Evolutionary conservation across 2,888 invertebrate genomes (phyloP).

Genomic region (Lamproptera curius): DNA sequence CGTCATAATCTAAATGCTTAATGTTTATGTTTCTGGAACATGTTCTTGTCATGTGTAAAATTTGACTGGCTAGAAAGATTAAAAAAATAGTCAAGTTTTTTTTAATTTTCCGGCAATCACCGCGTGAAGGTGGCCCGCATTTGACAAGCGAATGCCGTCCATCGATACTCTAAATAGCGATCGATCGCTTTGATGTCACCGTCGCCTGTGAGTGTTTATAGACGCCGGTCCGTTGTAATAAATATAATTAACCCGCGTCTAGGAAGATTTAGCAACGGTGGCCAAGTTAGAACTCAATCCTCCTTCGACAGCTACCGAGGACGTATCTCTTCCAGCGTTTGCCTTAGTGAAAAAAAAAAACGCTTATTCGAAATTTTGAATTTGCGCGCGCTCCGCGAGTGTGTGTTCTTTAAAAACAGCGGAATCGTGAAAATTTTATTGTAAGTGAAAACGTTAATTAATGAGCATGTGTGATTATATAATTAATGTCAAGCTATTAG

Average conservation of each 20-base stretch:
- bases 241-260: slow-evolving; percentile 73
- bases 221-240: slow-evolving; percentile 65
- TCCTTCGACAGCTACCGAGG: slow-evolving; percentile 66
- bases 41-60: not conserved
- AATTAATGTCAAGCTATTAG: no score
- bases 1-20: slow-evolving; percentile 22
- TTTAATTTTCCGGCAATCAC: slow-evolving; percentile 23
- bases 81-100: not conserved
- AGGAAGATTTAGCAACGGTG: slow-evolving; percentile 53
- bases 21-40: not conserved
- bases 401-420: slow-evolving; percentile 42
- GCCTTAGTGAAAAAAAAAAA: slow-evolving; percentile 27
- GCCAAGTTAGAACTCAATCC: slow-evolving; percentile 67
- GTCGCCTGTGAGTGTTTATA: slow-evolving; percentile 63
- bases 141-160: slow-evolving; percentile 31
- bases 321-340: slow-evolving; percentile 55
- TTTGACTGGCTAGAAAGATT: not conserved
- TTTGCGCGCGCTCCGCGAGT: slow-evolving; percentile 46
- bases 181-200: slow-evolving; percentile 73
- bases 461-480: slow-evolving; percentile 26
- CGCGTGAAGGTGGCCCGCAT: slow-evolving; percentile 24
- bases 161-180: slow-evolving; percentile 58
- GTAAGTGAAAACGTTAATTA: slow-evolving; percentile 44
- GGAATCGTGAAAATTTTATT: slow-evolving; percentile 37
- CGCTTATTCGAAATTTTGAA: slow-evolving; percentile 45